Conservation (phyloP, 2,888 invertebrate genomes). For the Lycaena phlaeas region DNA sequence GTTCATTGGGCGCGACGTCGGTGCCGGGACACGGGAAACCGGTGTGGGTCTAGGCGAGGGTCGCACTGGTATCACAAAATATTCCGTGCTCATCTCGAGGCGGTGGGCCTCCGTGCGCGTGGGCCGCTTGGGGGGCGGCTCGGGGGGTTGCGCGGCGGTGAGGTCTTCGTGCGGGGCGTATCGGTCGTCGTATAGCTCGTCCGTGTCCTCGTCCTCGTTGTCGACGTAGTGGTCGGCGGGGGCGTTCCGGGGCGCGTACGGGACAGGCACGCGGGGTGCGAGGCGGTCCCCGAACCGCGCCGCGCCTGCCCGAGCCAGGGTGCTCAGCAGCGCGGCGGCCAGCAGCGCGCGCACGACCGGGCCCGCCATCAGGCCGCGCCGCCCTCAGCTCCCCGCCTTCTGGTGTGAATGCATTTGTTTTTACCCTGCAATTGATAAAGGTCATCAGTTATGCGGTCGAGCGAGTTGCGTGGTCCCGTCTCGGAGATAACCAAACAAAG, state of each 20-base stretch:
- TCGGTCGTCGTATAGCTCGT: constrained; percentile 49
- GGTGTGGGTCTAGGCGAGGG: constrained; percentile 34
- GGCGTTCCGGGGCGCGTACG: constrained; percentile 49
- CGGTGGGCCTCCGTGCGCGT: constrained; percentile 66
- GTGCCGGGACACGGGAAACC: constrained; percentile 40
- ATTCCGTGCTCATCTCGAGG: constrained; percentile 88
- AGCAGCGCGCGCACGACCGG: constrained; percentile 47
- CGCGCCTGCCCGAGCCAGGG: constrained; percentile 34
- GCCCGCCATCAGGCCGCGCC: constrained; percentile 58
- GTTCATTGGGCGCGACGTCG: constrained; percentile 35
- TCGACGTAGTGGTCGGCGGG: constrained; percentile 36
- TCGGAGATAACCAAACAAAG: constrained; percentile 49
- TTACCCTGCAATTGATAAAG: constrained; percentile 43
- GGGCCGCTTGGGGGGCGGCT: constrained; percentile 44
- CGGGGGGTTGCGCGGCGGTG: constrained; percentile 31
- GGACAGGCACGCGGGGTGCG: constrained; percentile 53
- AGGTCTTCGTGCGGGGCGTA: constrained; percentile 34
- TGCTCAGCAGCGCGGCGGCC: constrained; percentile 44
- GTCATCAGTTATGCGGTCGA: constrained; percentile 32
- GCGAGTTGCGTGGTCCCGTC: constrained; percentile 34
- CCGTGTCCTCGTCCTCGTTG: constrained; percentile 42
- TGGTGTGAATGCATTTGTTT: constrained; percentile 45
- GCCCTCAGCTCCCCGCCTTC: constrained; percentile 47
- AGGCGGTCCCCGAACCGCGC: constrained; percentile 58
- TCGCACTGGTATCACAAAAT: constrained; percentile 81